These are phyloP conservation scores for Trissolcus basalis DNA, from an alignment of 1,140 invertebrate species.

Conservation along the genomic window DNA sequence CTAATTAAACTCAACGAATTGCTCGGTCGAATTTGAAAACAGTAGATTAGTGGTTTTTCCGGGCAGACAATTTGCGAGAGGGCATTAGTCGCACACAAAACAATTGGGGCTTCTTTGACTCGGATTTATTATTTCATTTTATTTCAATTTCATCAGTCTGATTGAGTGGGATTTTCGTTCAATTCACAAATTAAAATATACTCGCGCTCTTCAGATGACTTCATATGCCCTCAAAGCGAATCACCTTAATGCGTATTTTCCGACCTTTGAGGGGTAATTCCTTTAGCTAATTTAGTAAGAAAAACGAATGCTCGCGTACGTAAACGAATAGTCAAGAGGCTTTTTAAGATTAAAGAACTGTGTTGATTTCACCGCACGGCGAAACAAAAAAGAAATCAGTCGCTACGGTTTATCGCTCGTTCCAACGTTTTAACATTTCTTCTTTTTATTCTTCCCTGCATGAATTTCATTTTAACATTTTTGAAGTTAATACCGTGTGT, in stretches of 20 bases:
- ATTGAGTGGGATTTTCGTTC: conserved; percentile 12
- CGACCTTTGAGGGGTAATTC: conserved; percentile 47
- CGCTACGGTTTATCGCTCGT: conserved; percentile 11
- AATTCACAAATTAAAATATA: conserved; percentile 15
- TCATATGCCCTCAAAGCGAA: conserved; percentile 31
- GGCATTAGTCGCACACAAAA: not conserved
- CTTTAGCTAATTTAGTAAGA: conserved; percentile 29
- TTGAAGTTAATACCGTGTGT: no score
- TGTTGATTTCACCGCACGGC: conserved; percentile 42
- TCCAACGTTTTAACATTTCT: conserved; percentile 6
- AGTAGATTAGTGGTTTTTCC: not conserved
- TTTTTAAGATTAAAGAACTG: conserved; percentile 57
- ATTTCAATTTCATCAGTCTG: not conserved
- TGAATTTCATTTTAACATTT: no score
- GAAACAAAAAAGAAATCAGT: conserved; percentile 36
- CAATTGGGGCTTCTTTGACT: not conserved
- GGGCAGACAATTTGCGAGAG: not conserved
- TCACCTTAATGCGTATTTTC: conserved; percentile 34
- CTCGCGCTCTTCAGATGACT: conserved; percentile 25
- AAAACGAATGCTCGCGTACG: conserved; percentile 32
- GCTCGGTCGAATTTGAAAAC: not conserved
- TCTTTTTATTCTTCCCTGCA: no score
- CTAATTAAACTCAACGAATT: not conserved
- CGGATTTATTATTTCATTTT: not conserved
- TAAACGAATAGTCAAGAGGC: conserved; percentile 50